Evolutionary conservation across 1,140 invertebrate species (phyloP).

Genomic region (Magallana angulata): DNA sequence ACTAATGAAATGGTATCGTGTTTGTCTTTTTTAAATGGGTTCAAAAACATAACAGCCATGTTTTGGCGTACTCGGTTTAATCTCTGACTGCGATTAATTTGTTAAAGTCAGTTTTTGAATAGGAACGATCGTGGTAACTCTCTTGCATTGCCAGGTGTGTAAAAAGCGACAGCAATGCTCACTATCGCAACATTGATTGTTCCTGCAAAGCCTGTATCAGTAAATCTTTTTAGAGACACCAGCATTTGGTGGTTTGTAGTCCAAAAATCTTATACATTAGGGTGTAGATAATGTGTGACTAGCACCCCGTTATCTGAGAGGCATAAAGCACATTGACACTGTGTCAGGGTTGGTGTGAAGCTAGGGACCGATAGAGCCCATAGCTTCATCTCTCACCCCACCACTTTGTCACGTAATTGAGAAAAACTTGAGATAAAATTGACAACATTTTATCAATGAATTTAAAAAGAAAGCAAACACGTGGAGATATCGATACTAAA

Average conservation of each 20-base stretch:
- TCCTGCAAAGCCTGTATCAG: neutral
- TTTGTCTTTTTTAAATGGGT: slow-evolving; percentile 14
- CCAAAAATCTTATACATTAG: slow-evolving; percentile 16
- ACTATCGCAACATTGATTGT: neutral
- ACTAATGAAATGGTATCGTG: neutral
- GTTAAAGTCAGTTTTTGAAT: slow-evolving; percentile 18
- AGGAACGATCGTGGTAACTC: neutral
- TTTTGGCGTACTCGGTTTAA: neutral
- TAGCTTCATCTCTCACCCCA: slow-evolving; percentile 51
- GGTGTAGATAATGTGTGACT: slow-evolving; percentile 29
- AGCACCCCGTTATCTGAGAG: neutral
- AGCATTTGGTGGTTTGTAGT: slow-evolving; percentile 26
- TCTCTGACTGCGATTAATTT: slow-evolving; percentile 7
- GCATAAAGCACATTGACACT: slow-evolving; percentile 4
- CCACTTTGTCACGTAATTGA: slow-evolving; percentile 70
- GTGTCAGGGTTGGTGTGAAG: slow-evolving; percentile 29
- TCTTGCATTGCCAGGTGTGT: slow-evolving; percentile 26
- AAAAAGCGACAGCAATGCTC: slow-evolving; percentile 19
- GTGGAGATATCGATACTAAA: slow-evolving; percentile 27
- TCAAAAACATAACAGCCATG: slow-evolving; percentile 30
- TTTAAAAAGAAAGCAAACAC: slow-evolving; percentile 42
- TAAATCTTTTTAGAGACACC: slow-evolving; percentile 29
- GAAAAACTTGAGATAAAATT: slow-evolving; percentile 64
- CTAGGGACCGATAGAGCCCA: neutral
- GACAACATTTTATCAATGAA: slow-evolving; percentile 63